Evolutionary conservation across 2,113 vertebrate genomes (phyloP).

Genomic region (Theristicus caerulescens): DNA sequence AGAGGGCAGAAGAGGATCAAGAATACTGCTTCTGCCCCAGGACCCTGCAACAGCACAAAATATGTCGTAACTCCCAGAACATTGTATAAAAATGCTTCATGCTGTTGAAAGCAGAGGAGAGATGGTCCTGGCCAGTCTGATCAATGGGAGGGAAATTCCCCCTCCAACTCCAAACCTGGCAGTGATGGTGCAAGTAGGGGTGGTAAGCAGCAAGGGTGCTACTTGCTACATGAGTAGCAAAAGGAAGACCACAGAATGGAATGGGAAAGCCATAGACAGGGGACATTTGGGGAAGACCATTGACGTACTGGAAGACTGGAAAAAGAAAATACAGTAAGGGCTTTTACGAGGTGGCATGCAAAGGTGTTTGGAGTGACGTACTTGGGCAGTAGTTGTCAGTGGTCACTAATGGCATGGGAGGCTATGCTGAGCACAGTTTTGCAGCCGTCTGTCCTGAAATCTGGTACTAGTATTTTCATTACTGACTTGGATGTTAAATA

Average conservation of each 20-base stretch:
- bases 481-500: not conserved
- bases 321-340: not conserved
- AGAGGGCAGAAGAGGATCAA: slow-evolving; percentile 3
- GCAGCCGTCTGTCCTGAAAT: not conserved
- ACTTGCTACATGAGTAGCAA: not conserved
- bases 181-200: not conserved
- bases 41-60: not conserved
- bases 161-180: not conserved
- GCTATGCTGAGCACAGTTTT: not conserved
- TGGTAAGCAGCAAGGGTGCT: not conserved
- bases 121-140: not conserved
- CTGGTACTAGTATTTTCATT: not conserved
- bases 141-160: not conserved
- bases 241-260: not conserved
- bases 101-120: not conserved
- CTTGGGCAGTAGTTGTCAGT: not conserved
- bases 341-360: not conserved
- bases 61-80: not conserved
- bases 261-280: not conserved
- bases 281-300: not conserved
- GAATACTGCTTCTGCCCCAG: not conserved
- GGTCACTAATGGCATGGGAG: not conserved
- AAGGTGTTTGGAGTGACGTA: not conserved
- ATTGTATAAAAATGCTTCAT: not conserved
- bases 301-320: not conserved